These are phyloP conservation scores for Epinotia demarniana DNA, from an alignment of 2,888 invertebrate genomes.

Conservation along the genomic window DNA sequence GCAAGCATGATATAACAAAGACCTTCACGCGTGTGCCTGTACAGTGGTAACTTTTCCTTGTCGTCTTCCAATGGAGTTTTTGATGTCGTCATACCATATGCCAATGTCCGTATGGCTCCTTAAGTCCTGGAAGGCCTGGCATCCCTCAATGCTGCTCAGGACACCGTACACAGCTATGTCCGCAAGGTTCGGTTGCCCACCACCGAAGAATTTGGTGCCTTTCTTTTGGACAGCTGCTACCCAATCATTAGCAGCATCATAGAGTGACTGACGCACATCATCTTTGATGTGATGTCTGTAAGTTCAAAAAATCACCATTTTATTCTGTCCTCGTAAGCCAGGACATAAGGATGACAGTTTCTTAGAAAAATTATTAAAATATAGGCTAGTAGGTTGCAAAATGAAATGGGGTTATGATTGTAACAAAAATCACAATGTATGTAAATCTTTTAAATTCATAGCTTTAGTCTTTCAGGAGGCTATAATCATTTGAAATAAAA, in stretches of 20 bases:
- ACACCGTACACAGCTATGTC: constrained; percentile 97
- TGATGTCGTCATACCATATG: constrained; percentile 91
- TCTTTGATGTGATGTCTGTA: constrained; percentile 92
- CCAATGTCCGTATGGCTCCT: constrained; percentile 89
- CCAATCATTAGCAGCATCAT: constrained; percentile 95
- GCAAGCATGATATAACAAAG: not conserved
- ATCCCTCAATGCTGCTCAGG: constrained; percentile 96
- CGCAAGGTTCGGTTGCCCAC: constrained; percentile 93
- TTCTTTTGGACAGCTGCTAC: constrained; percentile 87
- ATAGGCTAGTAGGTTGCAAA: too few species aligned
- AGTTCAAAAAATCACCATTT: constrained; percentile 43
- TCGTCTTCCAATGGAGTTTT: constrained; percentile 85
- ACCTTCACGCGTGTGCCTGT: constrained; percentile 52
- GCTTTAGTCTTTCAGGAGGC: too few species aligned
- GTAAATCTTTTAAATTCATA: too few species aligned
- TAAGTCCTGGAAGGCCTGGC: constrained; percentile 93
- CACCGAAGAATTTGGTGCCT: constrained; percentile 93
- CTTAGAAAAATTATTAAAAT: not conserved
- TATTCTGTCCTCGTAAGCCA: too few species aligned
- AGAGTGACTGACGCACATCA: constrained; percentile 95
- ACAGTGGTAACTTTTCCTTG: constrained; percentile 77
- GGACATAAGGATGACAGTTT: not conserved
- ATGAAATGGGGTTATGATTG: too few species aligned
- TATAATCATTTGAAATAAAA: too few species aligned
- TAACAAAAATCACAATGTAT: too few species aligned